phyloP scores from a whole-genome alignment of 2,888 invertebrate genomes.

The Microplitis deprimator region DNA sequence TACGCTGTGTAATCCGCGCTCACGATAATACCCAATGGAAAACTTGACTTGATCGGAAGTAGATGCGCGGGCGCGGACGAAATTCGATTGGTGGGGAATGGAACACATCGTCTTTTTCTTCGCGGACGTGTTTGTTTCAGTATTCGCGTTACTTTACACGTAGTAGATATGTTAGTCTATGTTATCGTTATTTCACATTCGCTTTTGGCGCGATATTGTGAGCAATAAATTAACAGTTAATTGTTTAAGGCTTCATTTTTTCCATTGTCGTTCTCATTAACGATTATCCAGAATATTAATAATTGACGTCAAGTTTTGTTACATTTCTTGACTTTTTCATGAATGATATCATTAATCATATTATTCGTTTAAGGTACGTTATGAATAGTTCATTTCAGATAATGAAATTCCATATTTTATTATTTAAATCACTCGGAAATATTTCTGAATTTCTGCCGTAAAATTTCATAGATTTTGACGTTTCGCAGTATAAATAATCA shows the following conservation, averaged over 20 bases:
- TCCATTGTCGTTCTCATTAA: too few relatives aligned
- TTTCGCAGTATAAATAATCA: too few relatives aligned
- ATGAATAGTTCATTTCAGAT: too few relatives aligned
- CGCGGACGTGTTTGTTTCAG: constrained; percentile 47
- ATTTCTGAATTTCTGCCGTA: too few relatives aligned
- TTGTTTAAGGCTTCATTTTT: neutral
- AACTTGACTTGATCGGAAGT: constrained; percentile 37
- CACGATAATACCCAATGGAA: constrained; percentile 40
- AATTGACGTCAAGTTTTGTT: too few relatives aligned
- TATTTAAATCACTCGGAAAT: too few relatives aligned
- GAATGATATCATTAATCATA: too few relatives aligned
- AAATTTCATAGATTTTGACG: too few relatives aligned
- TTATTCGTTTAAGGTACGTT: too few relatives aligned
- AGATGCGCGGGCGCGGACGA: constrained; percentile 38
- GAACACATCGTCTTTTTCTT: constrained; percentile 49
- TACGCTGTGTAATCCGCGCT: constrained; percentile 38
- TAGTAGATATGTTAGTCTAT: constrained; percentile 53
- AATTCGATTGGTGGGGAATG: constrained; percentile 29
- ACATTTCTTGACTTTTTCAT: too few relatives aligned
- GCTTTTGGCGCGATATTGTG: constrained; percentile 35
- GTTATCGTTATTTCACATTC: constrained; percentile 39
- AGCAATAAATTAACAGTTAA: neutral
- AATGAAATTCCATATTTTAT: too few relatives aligned
- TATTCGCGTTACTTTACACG: constrained; percentile 53
- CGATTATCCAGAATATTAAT: too few relatives aligned